Conservation (phyloP, 2,113 vertebrate genomes). For the Barbus barbus region DNA sequence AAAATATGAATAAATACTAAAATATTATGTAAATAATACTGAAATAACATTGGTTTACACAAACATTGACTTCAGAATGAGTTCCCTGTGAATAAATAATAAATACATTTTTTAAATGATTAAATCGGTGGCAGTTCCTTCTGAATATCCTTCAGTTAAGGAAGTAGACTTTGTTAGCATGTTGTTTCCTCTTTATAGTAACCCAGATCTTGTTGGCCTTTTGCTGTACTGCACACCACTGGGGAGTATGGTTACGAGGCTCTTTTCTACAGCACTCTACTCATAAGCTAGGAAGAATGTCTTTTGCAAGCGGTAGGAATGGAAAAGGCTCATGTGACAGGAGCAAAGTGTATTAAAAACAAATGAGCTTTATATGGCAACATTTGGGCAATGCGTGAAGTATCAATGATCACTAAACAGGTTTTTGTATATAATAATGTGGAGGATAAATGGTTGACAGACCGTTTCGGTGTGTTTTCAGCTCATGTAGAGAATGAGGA, state of each 20-base stretch:
- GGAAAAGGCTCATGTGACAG: neutral
- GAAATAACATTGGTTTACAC: neutral
- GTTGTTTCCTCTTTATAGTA: neutral
- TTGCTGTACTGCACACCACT: neutral
- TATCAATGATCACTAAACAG: too few relatives aligned
- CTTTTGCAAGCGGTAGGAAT: neutral
- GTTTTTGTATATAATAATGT: conserved; percentile 1
- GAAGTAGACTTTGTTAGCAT: neutral
- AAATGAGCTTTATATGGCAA: too few relatives aligned
- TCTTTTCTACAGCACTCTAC: neutral
- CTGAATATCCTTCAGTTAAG: neutral
- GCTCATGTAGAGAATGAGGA: conserved; percentile 94
- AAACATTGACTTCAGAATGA: neutral
- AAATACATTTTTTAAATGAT: neutral
- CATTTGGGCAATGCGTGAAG: too few relatives aligned
- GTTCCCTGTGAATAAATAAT: neutral
- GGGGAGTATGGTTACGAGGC: neutral
- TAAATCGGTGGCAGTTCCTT: neutral
- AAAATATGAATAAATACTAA: neutral
- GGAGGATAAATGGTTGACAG: neutral
- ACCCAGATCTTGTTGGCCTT: neutral
- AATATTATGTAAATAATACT: neutral
- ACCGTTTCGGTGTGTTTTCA: conserved; percentile 63
- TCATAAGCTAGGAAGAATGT: conserved; percentile 23
- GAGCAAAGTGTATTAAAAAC: too few relatives aligned